These are phyloP conservation scores for Lasioglossum figueresi DNA, from an alignment of 2,888 invertebrate genomes.

Conservation along the genomic window DNA sequence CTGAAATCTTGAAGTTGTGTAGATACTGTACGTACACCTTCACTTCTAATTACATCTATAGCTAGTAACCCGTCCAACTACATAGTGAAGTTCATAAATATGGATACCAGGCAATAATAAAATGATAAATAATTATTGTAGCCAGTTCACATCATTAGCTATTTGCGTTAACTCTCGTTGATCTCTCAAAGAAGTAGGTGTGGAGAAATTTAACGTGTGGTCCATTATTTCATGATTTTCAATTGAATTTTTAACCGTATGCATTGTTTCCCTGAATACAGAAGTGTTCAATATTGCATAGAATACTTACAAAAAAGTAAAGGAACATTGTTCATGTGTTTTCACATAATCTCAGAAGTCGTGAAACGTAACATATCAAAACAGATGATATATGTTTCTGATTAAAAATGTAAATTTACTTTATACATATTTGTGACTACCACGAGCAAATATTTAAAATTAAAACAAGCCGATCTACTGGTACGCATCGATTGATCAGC, in stretches of 20 bases:
- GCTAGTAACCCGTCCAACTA: background rate
- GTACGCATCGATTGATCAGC: background rate
- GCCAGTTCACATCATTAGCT: background rate
- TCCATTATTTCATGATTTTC: background rate
- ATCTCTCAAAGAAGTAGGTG: too few species aligned
- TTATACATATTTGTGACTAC: background rate
- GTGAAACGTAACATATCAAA: background rate
- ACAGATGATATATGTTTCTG: background rate
- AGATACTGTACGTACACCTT: background rate
- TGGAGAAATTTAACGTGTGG: background rate
- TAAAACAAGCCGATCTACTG: background rate
- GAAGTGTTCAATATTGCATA: background rate
- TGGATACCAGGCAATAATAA: background rate
- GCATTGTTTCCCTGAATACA: background rate
- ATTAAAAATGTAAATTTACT: background rate
- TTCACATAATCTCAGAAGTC: background rate
- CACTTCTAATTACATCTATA: background rate
- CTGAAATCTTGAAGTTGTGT: background rate
- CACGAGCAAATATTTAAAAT: background rate
- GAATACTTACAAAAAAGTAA: background rate
- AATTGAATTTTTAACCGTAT: background rate
- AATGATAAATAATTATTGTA: background rate
- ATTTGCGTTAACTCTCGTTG: background rate
- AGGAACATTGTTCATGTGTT: background rate
- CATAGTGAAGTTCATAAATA: background rate